Conservation (phyloP, 2,797 vertebrate species). For the Sebastolobus altivelis region DNA sequence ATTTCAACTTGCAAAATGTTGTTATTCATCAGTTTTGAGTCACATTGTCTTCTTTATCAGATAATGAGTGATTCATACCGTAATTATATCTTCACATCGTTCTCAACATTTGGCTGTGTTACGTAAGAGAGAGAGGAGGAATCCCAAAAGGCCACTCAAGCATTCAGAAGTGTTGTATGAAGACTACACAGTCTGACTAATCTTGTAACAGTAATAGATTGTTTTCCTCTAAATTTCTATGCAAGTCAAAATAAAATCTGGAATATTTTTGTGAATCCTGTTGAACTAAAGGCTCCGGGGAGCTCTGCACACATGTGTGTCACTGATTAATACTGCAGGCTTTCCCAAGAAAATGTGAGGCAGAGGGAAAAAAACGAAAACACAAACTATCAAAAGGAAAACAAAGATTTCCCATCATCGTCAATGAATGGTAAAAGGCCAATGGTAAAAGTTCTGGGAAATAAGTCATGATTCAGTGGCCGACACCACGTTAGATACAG, state of each 20-base stretch:
- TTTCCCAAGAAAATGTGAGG: constrained; percentile 74
- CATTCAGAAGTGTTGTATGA: constrained; percentile 18
- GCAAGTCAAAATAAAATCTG: constrained; percentile 70
- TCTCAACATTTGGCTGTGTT: constrained; percentile 32
- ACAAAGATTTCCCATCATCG: constrained; percentile 77
- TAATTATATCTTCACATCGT: constrained; percentile 25
- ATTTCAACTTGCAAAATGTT: constrained; percentile 41
- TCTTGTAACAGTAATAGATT: constrained; percentile 48
- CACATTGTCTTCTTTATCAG: constrained; percentile 35
- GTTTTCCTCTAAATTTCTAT: constrained; percentile 59
- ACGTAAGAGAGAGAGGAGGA: constrained; percentile 33
- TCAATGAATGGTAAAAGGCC: constrained; percentile 32
- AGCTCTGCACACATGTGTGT: constrained; percentile 64
- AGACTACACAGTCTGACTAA: constrained; percentile 34
- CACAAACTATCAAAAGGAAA: constrained; percentile 78
- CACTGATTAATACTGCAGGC: constrained; percentile 77
- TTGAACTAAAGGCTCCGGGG: constrained; percentile 71
- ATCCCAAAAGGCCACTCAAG: constrained; percentile 28
- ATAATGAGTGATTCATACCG: constrained; percentile 38
- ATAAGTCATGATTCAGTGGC: constrained; percentile 49
- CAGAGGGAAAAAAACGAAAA: constrained; percentile 72
- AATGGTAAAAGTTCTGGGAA: constrained; percentile 71
- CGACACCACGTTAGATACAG: constrained; percentile 29
- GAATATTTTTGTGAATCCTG: constrained; percentile 70
- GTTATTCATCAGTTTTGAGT: constrained; percentile 17